phyloP scores from a whole-genome alignment of 2,797 vertebrate species.

The Rhyacichthys aspro region DNA sequence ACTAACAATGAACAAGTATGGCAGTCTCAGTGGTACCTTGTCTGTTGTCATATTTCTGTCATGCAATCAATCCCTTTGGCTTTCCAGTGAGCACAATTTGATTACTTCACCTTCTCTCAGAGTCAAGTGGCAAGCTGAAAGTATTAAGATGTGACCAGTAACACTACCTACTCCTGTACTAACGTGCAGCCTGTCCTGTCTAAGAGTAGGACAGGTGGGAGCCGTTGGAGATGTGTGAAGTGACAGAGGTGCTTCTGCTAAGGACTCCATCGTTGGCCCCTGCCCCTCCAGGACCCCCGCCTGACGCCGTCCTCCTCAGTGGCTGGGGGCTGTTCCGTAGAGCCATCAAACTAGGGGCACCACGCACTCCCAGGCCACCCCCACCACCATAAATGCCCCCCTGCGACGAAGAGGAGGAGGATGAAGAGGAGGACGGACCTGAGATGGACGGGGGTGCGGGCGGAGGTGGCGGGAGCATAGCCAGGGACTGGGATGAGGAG shows the following conservation, averaged over 20 bases:
- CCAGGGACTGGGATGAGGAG: slow-evolving; percentile 84
- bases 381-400: slow-evolving; percentile 73
- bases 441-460: slow-evolving; percentile 82
- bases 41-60: neutral
- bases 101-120: slow-evolving; percentile 8
- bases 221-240: slow-evolving; percentile 92
- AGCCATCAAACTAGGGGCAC: slow-evolving; percentile 82
- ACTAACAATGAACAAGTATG: neutral
- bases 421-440: slow-evolving; percentile 76
- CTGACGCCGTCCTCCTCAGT: slow-evolving; percentile 88
- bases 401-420: slow-evolving; percentile 78
- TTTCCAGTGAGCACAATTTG: slow-evolving; percentile 2
- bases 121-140: slow-evolving; percentile 54
- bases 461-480: slow-evolving; percentile 80
- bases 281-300: slow-evolving; percentile 82
- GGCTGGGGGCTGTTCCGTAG: slow-evolving; percentile 92
- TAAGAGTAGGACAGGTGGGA: slow-evolving; percentile 92
- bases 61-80: neutral
- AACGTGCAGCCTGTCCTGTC: slow-evolving; percentile 26
- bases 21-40: neutral
- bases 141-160: slow-evolving; percentile 61
- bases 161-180: slow-evolving; percentile 55
- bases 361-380: slow-evolving; percentile 73
- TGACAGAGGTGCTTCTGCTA: slow-evolving; percentile 92
- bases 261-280: slow-evolving; percentile 78